Base-by-base conservation (phyloP, 2,113 vertebrate species). In the Piliocolobus tephrosceles region DNA sequence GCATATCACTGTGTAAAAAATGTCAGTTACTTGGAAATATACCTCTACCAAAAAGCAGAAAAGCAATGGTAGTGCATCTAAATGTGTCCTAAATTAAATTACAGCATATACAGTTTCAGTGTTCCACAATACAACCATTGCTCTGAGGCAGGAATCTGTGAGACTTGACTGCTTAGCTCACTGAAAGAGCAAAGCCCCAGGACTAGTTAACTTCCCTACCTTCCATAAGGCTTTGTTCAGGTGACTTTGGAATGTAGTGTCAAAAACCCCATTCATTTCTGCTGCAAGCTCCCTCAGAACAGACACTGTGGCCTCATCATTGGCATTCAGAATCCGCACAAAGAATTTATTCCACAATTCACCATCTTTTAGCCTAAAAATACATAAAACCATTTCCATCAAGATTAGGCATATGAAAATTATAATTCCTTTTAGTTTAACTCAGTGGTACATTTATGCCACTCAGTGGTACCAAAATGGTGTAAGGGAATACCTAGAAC, bases 291-390 rank as follows among this genome's bases (percentile, higher is more conserved):
- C 98, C 88, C 90, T 97, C 97, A 99, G 98, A 88, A 99, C 97
- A 96, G 96, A 94, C 88, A 98, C 97, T 18, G 99, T 98, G 88
- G 98, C 88, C 96, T 98, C 98, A 76, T 96, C 98, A 96, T 93
- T 97, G 94, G 98, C 94, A 98, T 99, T 99, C 97, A 99, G 98
- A 97, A 99, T 98, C 98, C 95, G 98, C 96, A 85, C 97, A 97
- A 99, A 98, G 97, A 99, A 97, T 72, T 98, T 98, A 95, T 88
- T 98, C 99, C 99, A 99, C 96, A 99, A 97, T 85, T 97, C 98
- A 96, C 94, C 92, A 73, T 92, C 93, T 94, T 79, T 92, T 89
- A 93, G 93, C 98, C 99, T 99, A 97, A 98, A 97, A 98, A 96
- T 75, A 98, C 66, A 98, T 0, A 98, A 93, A 98, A 80, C 5